Percentiles rank a stretch among this genome's conserved stretches.
These are phyloP conservation scores for Elysia crispata DNA, from an alignment of 2,888 invertebrate species.

Conservation along the genomic window DNA sequence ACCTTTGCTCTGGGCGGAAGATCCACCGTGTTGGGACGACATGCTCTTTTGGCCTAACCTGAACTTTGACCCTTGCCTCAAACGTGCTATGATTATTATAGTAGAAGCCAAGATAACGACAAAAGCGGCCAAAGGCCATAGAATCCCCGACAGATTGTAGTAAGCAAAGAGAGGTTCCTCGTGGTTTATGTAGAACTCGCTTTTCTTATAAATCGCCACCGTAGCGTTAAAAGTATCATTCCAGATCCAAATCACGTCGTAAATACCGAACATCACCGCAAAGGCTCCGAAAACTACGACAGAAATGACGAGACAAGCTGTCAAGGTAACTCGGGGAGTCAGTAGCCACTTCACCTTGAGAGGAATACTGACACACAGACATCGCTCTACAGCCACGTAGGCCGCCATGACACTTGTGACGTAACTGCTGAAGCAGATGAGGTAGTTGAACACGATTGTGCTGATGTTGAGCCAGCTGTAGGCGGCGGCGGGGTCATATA, in stretches of 20 bases:
- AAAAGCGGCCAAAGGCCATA: conserved; percentile 38
- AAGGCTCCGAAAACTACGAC: conserved; percentile 42
- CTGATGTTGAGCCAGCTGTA: conserved; percentile 41
- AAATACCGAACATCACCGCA: conserved; percentile 34
- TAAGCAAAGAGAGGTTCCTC: conserved; percentile 37
- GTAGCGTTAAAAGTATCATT: conserved; percentile 28
- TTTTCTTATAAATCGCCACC: conserved; percentile 37
- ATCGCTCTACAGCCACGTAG: conserved; percentile 47
- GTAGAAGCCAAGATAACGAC: conserved; percentile 34
- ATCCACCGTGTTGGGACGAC: too few relatives aligned
- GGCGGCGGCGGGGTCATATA: conserved; percentile 9
- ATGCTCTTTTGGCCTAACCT: conserved; percentile 12
- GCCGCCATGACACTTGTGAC: conserved; percentile 45
- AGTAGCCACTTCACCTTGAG: conserved; percentile 44
- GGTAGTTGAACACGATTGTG: conserved; percentile 26
- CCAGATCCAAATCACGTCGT: conserved; percentile 40
- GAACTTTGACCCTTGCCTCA: conserved; percentile 32
- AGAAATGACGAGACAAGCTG: conserved; percentile 28
- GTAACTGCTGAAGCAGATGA: conserved; percentile 43
- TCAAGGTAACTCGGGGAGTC: conserved; percentile 39
- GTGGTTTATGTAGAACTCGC: conserved; percentile 21
- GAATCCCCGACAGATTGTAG: conserved; percentile 43
- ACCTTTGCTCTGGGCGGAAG: not conserved
- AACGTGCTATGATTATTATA: conserved; percentile 21
- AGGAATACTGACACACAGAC: conserved; percentile 45